Percentiles rank a stretch among this genome's conserved stretches.
phyloP scores from a whole-genome alignment of 2,113 vertebrate species.

The Pygoscelis adeliae region DNA sequence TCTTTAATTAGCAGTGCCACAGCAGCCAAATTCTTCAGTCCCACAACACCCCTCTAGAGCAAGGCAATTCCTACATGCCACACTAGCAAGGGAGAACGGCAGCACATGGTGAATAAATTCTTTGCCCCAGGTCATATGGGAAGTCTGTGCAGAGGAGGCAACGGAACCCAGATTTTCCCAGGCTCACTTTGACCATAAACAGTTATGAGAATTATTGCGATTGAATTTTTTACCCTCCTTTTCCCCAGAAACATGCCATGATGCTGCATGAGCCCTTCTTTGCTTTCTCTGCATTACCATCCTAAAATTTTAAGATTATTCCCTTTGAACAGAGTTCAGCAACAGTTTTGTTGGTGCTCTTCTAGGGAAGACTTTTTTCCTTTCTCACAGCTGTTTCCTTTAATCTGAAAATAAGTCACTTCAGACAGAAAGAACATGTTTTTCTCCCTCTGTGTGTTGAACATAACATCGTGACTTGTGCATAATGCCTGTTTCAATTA shows the following conservation, averaged over 20 bases:
- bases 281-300: background rate
- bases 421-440: background rate
- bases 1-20: background rate
- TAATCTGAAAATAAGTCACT: conserved; percentile 30
- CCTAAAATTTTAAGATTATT: background rate
- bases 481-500: conserved; percentile 22
- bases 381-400: background rate
- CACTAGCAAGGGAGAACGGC: accelerated
- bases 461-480: background rate
- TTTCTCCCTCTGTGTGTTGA: background rate
- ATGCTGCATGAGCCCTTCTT: background rate
- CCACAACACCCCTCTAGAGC: background rate
- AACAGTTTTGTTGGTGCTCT: background rate
- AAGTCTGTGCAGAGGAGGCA: background rate
- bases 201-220: background rate
- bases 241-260: background rate
- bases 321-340: background rate
- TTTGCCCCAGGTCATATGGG: background rate
- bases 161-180: background rate
- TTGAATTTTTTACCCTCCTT: background rate
- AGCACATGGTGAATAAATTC: background rate
- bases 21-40: background rate
- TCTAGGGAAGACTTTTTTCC: background rate
- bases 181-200: background rate
- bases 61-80: background rate